Percentiles rank a stretch among this genome's conserved stretches.
phyloP scores from a whole-genome alignment of 2,888 invertebrate species.

The Temnothorax unifasciatus region DNA sequence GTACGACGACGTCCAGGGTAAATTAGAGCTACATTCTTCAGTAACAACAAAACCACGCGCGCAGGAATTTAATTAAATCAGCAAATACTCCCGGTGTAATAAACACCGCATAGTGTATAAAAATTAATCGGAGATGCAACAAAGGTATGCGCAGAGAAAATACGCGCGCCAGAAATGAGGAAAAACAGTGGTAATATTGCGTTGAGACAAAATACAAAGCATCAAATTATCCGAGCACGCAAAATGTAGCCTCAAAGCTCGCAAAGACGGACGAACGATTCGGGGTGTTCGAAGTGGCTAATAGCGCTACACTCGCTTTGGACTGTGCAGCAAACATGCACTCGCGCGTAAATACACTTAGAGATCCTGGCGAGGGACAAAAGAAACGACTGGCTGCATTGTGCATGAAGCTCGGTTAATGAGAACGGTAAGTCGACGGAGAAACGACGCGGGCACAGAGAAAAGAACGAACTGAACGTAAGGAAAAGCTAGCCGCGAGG shows the following conservation, averaged over 20 bases:
- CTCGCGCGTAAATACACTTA: conserved; percentile 6
- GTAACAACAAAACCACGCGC: conserved; percentile 15
- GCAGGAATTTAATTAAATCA: conserved; percentile 48
- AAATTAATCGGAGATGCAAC: conserved; percentile 39
- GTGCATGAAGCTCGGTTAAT: conserved; percentile 76
- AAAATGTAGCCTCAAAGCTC: not conserved
- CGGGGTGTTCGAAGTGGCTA: conserved; percentile 8
- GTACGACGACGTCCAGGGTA: not conserved
- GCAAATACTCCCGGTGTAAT: conserved; percentile 24
- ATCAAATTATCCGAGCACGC: conserved; percentile 36
- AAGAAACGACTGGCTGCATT: conserved; percentile 69
- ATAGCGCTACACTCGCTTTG: not conserved
- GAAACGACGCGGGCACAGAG: conserved; percentile 33
- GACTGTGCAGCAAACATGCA: not conserved
- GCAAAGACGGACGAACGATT: not conserved
- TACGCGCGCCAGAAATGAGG: not conserved
- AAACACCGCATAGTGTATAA: conserved; percentile 38
- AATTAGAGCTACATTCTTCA: conserved; percentile 30
- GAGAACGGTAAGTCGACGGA: conserved; percentile 78
- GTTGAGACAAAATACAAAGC: conserved; percentile 21
- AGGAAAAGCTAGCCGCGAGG: conserved; percentile 43
- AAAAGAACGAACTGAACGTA: conserved; percentile 60
- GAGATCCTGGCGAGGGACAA: conserved; percentile 4
- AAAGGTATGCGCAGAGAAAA: conserved; percentile 26
- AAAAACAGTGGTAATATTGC: conserved; percentile 6